phyloP scores from a whole-genome alignment of 2,797 vertebrate genomes.

The Carduelis carduelis region DNA sequence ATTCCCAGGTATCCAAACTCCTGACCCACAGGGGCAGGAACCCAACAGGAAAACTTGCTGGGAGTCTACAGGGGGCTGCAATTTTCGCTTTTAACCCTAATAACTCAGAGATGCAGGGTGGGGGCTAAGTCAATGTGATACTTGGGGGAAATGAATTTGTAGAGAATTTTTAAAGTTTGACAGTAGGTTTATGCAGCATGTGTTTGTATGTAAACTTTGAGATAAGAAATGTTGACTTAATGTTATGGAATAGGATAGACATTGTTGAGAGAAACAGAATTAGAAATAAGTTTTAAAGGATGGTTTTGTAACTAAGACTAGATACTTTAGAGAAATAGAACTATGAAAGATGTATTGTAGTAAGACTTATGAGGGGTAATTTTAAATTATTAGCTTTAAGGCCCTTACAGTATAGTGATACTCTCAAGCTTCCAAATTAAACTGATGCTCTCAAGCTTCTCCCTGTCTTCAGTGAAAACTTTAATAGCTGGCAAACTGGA shows the following conservation, averaged over 20 bases:
- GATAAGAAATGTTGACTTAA: background rate
- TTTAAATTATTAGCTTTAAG: background rate
- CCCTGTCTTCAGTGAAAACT: background rate
- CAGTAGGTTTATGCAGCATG: background rate
- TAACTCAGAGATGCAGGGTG: background rate
- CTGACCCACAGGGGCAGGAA: background rate
- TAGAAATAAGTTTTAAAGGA: background rate
- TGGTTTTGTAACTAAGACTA: background rate
- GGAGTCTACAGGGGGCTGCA: background rate
- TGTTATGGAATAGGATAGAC: background rate
- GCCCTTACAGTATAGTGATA: background rate
- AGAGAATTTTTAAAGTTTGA: background rate
- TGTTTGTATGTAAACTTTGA: background rate
- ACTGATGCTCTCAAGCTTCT: background rate
- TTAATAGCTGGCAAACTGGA: conserved; percentile 20
- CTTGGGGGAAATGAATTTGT: background rate
- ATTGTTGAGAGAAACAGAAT: background rate
- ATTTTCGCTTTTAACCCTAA: background rate
- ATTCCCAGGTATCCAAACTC: background rate
- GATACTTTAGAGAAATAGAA: background rate
- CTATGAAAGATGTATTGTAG: background rate
- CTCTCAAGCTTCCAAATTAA: background rate
- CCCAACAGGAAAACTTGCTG: background rate
- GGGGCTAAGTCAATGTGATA: background rate
- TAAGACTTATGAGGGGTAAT: background rate